phyloP scores from a whole-genome alignment of 2,113 vertebrate species.

The Nannobrachium achirus region DNA sequence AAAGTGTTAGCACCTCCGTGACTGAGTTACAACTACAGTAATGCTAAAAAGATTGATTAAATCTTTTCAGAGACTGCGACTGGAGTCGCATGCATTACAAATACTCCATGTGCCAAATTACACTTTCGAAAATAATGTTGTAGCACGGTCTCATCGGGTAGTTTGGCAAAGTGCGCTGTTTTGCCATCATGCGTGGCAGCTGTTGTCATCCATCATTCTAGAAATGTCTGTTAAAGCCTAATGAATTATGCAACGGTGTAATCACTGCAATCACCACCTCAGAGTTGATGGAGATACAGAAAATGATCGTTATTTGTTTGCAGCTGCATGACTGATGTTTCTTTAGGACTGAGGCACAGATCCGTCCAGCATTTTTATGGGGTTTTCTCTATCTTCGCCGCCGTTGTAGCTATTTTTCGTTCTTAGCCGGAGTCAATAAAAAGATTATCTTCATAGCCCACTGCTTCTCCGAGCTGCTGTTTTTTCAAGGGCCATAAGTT shows the following conservation, averaged over 20 bases:
- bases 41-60: background rate
- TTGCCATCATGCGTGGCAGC: background rate
- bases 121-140: background rate
- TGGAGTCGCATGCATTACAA: background rate
- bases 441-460: background rate
- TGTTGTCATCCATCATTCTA: background rate
- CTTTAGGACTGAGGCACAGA: background rate
- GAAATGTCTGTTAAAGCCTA: background rate
- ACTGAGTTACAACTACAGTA: no score
- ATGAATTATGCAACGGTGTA: background rate
- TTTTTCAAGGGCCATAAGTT: background rate
- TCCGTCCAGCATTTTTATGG: background rate
- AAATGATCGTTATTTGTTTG: background rate
- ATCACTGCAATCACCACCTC: background rate
- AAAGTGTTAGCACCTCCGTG: no score
- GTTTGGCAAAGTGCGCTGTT: no score
- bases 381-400: background rate
- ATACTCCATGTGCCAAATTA: background rate
- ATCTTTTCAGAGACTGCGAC: no score
- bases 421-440: background rate
- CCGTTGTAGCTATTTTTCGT: background rate
- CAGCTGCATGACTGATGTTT: background rate
- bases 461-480: constrained; percentile 3
- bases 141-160: no score
- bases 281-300: no score